phyloP scores from a whole-genome alignment of 2,113 vertebrate species.

The Seriola aureovittata region DNA sequence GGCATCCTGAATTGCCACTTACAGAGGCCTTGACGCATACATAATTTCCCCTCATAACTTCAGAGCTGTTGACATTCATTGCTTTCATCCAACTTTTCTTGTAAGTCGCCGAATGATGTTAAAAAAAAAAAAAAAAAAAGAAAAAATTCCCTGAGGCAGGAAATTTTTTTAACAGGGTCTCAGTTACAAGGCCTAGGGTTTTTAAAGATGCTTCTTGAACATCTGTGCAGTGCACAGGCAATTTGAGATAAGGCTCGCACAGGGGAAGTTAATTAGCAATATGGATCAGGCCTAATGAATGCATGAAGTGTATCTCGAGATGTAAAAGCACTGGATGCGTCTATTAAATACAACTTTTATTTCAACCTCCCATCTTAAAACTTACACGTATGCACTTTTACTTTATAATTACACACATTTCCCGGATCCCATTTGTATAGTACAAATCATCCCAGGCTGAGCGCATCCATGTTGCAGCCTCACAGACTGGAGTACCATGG shows the following conservation, averaged over 20 bases:
- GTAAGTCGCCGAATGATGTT: constrained; percentile 46
- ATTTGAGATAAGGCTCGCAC: constrained; percentile 68
- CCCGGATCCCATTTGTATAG: constrained; percentile 61
- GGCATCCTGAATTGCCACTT: constrained; percentile 39
- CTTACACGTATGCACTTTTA: constrained; percentile 42
- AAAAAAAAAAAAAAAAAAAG: constrained; percentile 33
- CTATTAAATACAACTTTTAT: constrained; percentile 70
- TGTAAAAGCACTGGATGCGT: constrained; percentile 54
- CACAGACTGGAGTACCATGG: constrained; percentile 20
- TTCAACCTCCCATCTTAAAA: constrained; percentile 49
- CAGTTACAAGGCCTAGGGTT: constrained; percentile 48
- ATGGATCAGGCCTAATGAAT: constrained; percentile 77
- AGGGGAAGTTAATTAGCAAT: constrained; percentile 78
- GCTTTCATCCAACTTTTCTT: constrained; percentile 59
- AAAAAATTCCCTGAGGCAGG: constrained; percentile 41
- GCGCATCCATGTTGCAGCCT: constrained; percentile 35
- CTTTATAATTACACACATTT: constrained; percentile 60
- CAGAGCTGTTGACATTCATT: constrained; percentile 55
- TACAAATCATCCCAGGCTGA: constrained; percentile 52
- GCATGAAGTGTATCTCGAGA: constrained; percentile 62
- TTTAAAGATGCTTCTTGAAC: constrained; percentile 72
- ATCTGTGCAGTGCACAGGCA: constrained; percentile 74
- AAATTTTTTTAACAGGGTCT: constrained; percentile 46
- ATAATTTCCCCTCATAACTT: constrained; percentile 57
- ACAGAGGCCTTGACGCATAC: constrained; percentile 21